Conservation (phyloP, 2,113 vertebrate genomes). For the Leptobrachium leishanense region DNA sequence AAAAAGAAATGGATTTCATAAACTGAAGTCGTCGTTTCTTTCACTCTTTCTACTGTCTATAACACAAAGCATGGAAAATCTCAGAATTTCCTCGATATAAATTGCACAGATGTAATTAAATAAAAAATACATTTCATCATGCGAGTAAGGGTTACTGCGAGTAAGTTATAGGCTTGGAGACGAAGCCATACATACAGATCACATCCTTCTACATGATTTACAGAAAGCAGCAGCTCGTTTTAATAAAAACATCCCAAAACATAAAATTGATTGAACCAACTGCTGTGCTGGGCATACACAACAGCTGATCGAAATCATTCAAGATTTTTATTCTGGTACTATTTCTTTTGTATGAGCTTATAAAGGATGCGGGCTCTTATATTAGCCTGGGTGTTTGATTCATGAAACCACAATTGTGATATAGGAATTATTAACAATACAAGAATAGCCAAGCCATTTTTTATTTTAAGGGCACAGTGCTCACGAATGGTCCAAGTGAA, state of each 20-base stretch:
- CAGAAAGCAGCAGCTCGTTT: slow-evolving; percentile 69
- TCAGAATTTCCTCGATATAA: too few relatives aligned
- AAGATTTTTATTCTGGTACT: slow-evolving; percentile 66
- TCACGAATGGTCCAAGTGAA: slow-evolving; percentile 16
- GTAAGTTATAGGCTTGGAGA: slow-evolving; percentile 38
- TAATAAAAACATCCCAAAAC: slow-evolving; percentile 72
- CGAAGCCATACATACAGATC: slow-evolving; percentile 53
- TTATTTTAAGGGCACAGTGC: slow-evolving; percentile 15
- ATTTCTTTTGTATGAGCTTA: slow-evolving; percentile 59
- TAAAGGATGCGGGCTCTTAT: slow-evolving; percentile 49
- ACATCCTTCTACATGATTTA: slow-evolving; percentile 68
- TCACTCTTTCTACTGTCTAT: too few relatives aligned
- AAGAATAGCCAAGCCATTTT: slow-evolving; percentile 29
- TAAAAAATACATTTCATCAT: too few relatives aligned
- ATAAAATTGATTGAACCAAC: slow-evolving; percentile 74
- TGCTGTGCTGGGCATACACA: slow-evolving; percentile 67
- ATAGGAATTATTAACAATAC: slow-evolving; percentile 30
- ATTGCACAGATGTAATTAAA: too few relatives aligned
- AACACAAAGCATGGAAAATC: too few relatives aligned
- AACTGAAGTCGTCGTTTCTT: too few relatives aligned
- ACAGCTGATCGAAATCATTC: slow-evolving; percentile 70
- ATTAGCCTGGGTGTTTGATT: slow-evolving; percentile 48
- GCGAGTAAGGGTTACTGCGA: slow-evolving; percentile 14
- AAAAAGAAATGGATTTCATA: too few relatives aligned
- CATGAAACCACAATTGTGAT: slow-evolving; percentile 27